These are phyloP conservation scores for Hydropotes inermis DNA, from an alignment of 2,113 vertebrate genomes.

Conservation along the genomic window DNA sequence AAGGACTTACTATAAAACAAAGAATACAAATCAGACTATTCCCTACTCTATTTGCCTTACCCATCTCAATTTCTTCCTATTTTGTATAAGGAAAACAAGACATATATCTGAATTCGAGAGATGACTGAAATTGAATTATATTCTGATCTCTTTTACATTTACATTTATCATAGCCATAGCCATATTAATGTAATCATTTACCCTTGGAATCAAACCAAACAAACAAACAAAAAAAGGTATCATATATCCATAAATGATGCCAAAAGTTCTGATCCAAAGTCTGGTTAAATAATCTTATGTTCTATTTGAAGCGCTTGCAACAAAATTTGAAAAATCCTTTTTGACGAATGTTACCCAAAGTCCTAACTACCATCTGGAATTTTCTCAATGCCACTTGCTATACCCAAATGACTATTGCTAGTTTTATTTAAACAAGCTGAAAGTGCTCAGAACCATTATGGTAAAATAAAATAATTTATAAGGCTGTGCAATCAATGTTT, in stretches of 20 bases:
- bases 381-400: not conserved
- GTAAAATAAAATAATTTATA: slow-evolving; percentile 29
- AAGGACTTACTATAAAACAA: not conserved
- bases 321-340: not conserved
- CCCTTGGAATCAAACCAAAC: not conserved
- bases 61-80: not conserved
- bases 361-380: not conserved
- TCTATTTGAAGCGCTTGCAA: not conserved
- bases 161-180: not conserved
- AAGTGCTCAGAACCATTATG: not conserved
- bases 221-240: not conserved
- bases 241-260: not conserved
- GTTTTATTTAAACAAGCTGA: slow-evolving; percentile 1
- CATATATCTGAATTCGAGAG: not conserved
- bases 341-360: not conserved
- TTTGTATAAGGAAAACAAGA: not conserved
- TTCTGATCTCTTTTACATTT: not conserved
- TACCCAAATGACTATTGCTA: not conserved
- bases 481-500: not conserved
- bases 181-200: not conserved
- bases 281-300: not conserved
- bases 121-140: not conserved
- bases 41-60: not conserved
- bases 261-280: slow-evolving; percentile 2
- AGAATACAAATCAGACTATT: not conserved